Evolutionary conservation across 2,797 vertebrate species (phyloP), one percentile per base, ranked within the genome.

Genomic region (Microchirus variegatus): DNA sequence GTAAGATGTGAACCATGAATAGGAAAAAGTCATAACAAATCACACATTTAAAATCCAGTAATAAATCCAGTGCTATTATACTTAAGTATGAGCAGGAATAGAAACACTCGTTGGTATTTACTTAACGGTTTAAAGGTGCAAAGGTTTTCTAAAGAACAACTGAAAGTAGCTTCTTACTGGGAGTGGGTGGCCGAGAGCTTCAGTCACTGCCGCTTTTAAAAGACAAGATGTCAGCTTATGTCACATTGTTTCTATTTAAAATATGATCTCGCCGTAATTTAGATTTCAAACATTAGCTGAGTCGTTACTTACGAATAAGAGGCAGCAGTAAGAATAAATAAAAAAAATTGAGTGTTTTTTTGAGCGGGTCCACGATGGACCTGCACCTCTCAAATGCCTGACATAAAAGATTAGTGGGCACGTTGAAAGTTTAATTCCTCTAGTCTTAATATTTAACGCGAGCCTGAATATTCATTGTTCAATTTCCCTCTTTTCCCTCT

Each of bases 381-480:
- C 35, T 10, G 17, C 54, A 63, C 70, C 55, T 78, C 67, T 62
- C 55, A 70, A 80, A 69, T 14, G 31, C 62, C 65, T 42, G 52
- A 55, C 73, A 75, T 86, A 64, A 66, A 73, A 79, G 77, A 83
- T 82, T 72, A 78, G 57, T 70, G 49, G 9, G 14, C 17, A 16
- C 48, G 44, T 61, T 87, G 47, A 90, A 91, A 88, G 72, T 75
- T 86, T 50, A 4, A 90, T 86, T 73, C 38, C 36, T 10, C 57
- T 49, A 37, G 22, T 82, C 64, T 89, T 73, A 88, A 89, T 91
- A 84, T 90, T 91, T 87, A 86, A 84, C 73, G 51, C 6, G 60
- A 80, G 66, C 77, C 70, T 83, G 67, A 59, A 37, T 72, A 80
- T 84, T 76, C 69, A 59, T 59, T 53, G 51, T 77, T 61, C 53